Evolutionary conservation across 2,113 vertebrate species (phyloP).

Genomic region (Sebastes schlegelii): DNA sequence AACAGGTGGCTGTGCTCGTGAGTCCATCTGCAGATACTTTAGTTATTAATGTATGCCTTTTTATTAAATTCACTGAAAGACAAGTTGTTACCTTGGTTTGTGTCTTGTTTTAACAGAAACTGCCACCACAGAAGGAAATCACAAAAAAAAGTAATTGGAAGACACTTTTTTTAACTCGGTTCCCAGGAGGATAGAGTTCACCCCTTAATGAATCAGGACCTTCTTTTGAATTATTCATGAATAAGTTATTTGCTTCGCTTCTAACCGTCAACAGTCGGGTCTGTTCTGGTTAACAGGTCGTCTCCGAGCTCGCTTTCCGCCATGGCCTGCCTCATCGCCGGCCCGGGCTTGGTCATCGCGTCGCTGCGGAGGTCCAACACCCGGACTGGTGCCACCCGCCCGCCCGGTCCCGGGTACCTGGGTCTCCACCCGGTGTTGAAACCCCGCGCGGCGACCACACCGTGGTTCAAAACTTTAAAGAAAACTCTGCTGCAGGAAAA

Average conservation of each 20-base stretch:
- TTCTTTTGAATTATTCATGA: neutral
- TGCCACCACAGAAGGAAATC: too few relatives aligned
- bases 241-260: neutral
- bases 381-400: neutral
- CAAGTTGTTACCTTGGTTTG: too few relatives aligned
- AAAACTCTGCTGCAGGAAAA: conserved; percentile 30
- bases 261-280: conserved; percentile 86
- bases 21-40: too few relatives aligned
- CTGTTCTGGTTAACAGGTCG: conserved; percentile 84
- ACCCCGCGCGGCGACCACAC: conserved; percentile 19
- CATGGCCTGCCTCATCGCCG: conserved; percentile 84
- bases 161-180: too few relatives aligned
- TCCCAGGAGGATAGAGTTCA: too few relatives aligned
- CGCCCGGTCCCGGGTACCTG: neutral
- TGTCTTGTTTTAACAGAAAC: too few relatives aligned
- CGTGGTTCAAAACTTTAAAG: neutral
- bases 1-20: too few relatives aligned
- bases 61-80: too few relatives aligned
- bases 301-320: conserved; percentile 85
- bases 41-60: too few relatives aligned
- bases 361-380: conserved; percentile 88
- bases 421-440: conserved; percentile 19
- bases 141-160: too few relatives aligned
- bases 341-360: conserved; percentile 85
- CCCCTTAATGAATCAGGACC: too few relatives aligned